phyloP scores from a whole-genome alignment of 1,140 invertebrate species.

The Helicoverpa armigera region DNA sequence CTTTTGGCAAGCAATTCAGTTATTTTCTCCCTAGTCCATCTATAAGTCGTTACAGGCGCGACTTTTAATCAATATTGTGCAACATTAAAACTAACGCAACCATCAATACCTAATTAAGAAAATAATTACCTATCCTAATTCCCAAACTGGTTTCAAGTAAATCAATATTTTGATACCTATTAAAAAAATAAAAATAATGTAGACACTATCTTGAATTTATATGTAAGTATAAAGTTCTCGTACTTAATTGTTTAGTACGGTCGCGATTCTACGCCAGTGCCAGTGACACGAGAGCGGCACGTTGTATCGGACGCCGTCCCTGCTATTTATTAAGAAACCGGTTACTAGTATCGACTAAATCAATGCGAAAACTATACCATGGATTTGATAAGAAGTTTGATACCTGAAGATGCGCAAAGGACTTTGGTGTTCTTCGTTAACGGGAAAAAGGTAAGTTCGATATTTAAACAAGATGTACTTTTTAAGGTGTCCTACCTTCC shows the following conservation, averaged over 20 bases:
- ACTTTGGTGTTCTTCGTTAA: conserved; percentile 74
- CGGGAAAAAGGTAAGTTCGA: conserved; percentile 73
- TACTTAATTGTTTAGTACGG: background rate
- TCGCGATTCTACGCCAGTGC: background rate
- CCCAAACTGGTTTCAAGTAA: too few species aligned
- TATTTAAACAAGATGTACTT: too few species aligned
- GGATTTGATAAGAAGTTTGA: conserved; percentile 48
- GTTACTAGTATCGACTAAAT: background rate
- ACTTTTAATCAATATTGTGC: too few species aligned
- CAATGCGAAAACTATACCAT: conserved; percentile 33
- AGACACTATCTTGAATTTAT: background rate
- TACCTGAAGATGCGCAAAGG: conserved; percentile 63
- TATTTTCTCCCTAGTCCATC: too few species aligned
- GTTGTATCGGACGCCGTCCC: conserved; percentile 1
- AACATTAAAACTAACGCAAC: too few species aligned
- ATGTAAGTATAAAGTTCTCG: background rate
- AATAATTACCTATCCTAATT: too few species aligned
- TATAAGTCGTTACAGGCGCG: too few species aligned
- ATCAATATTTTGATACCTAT: background rate
- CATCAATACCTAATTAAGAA: too few species aligned
- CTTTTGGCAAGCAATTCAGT: too few species aligned
- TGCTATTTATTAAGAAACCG: background rate
- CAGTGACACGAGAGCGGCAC: conserved; percentile 13
- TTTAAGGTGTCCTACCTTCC: background rate
- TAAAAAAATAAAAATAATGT: background rate